Evolutionary conservation across 2,888 invertebrate genomes (phyloP).

Genomic region (Hyalella azteca): DNA sequence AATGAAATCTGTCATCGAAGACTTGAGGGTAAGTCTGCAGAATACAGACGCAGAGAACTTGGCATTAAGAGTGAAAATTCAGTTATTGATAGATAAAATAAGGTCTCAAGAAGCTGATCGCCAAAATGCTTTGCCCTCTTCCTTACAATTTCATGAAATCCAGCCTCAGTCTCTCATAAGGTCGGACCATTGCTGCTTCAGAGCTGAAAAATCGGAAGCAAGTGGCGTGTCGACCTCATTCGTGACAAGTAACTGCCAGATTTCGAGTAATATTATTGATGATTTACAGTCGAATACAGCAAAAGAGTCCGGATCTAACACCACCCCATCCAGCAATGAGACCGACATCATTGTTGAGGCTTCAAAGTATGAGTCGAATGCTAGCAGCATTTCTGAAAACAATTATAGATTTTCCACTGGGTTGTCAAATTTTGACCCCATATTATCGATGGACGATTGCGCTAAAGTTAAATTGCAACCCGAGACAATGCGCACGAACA

Average conservation of each 20-base stretch:
- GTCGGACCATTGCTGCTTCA: too few species aligned
- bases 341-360: not conserved
- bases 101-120: not conserved
- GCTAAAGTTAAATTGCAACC: too few species aligned
- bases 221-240: not conserved
- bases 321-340: not conserved
- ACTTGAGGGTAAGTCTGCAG: constrained; percentile 54
- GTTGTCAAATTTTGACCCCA: too few species aligned
- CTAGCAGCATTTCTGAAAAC: too few species aligned
- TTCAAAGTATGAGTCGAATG: not conserved
- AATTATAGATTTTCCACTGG: too few species aligned
- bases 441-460: too few species aligned
- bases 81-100: not conserved
- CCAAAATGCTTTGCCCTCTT: not conserved
- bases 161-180: too few species aligned
- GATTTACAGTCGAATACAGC: not conserved
- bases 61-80: not conserved
- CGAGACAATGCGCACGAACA: too few species aligned
- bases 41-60: constrained; percentile 57
- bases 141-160: too few species aligned
- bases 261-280: not conserved
- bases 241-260: not conserved
- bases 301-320: not conserved
- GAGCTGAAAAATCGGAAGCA: not conserved
- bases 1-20: constrained; percentile 55